phyloP scores from a whole-genome alignment of 2,888 invertebrate genomes.

The Seladonia tumulorum region DNA sequence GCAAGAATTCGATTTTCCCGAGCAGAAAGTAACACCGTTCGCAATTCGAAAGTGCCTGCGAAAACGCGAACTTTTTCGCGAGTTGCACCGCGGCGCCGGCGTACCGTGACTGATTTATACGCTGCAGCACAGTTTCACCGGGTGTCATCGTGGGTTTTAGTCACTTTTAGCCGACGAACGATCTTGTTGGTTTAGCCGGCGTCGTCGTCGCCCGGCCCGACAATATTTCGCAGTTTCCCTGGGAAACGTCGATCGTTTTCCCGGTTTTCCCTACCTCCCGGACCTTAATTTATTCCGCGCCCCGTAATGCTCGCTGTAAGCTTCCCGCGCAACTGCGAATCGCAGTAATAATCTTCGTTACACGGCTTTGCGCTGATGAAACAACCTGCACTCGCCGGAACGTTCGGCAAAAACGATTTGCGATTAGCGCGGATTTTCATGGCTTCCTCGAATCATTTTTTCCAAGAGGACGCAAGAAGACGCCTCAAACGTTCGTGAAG shows the following conservation, averaged over 20 bases:
- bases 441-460: background rate
- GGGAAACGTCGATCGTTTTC: conserved; percentile 4
- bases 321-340: background rate
- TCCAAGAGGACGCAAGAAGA: background rate
- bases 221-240: background rate
- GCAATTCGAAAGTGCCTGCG: conserved; percentile 14
- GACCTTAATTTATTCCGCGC: background rate
- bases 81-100: conserved; percentile 3
- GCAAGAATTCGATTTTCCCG: background rate
- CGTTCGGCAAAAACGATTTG: background rate
- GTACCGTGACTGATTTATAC: conserved; percentile 49
- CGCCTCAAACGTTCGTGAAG: too few species aligned
- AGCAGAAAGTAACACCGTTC: background rate
- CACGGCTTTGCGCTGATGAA: background rate
- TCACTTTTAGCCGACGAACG: conserved; percentile 11
- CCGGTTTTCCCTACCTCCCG: background rate
- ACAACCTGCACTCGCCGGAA: background rate
- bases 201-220: background rate
- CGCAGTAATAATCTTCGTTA: background rate
- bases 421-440: background rate
- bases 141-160: conserved; percentile 33
- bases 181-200: background rate
- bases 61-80: conserved; percentile 22
- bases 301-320: background rate
- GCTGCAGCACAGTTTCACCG: conserved; percentile 23